A percentile compares a stretch with the other conserved stretches of the same genome.
Evolutionary conservation across 2,888 invertebrate genomes (phyloP).

Genomic region (Dryomyza anilis): DNA sequence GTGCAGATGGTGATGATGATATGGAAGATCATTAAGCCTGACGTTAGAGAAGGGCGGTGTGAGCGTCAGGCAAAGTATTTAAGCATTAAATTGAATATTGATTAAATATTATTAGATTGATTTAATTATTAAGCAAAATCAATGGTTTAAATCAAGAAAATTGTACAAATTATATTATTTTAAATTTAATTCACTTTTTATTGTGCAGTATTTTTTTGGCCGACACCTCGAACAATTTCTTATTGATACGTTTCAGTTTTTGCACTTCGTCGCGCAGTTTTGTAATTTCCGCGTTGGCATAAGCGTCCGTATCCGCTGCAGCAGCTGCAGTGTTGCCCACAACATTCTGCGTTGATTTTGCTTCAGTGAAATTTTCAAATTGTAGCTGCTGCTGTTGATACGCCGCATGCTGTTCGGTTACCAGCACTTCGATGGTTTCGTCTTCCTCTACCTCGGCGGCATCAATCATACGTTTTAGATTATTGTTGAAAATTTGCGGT

Average conservation of each 20-base stretch:
- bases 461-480: constrained; percentile 70
- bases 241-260: constrained; percentile 66
- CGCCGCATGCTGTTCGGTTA: constrained; percentile 35
- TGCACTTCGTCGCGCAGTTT: constrained; percentile 63
- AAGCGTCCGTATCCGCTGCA: neutral
- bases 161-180: neutral
- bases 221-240: constrained; percentile 66
- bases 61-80: neutral
- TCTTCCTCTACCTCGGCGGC: constrained; percentile 48
- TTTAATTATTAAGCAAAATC: neutral
- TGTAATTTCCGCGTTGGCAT: constrained; percentile 32
- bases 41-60: no score
- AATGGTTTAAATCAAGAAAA: neutral
- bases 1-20: neutral
- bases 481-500: constrained; percentile 66
- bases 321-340: neutral
- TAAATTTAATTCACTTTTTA: constrained; percentile 5
- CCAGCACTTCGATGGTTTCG: constrained; percentile 62
- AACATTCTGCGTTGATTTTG: neutral
- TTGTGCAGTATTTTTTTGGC: constrained; percentile 61
- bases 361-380: no score
- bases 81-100: neutral
- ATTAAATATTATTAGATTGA: neutral
- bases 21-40: no score
- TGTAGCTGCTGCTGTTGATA: no score